Evolutionary conservation across 1,140 invertebrate species (phyloP), one percentile per base, ranked within the genome.

Genomic region (Doryteuthis pealeii): DNA sequence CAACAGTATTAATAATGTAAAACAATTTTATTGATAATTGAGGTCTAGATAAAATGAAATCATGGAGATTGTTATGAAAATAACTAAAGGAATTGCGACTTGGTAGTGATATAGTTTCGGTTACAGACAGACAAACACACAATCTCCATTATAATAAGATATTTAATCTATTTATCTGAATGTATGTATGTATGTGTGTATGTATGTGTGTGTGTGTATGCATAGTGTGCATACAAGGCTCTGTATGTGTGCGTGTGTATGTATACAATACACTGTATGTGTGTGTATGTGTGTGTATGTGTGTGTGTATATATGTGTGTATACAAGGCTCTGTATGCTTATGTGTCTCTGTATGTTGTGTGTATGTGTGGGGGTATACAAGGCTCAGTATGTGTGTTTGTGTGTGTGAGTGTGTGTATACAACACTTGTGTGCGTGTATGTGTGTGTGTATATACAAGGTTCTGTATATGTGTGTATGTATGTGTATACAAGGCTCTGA

Each of bases 181-280:
- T 78, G 65, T 77, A 71, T 78, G 72, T 74, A 71, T 71, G 68
- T 77, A 62, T 78, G 67, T 78, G 31, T 76, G 72, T 77, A 28
- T 76, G 75, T 77, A 26, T 14, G 40, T 32, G 62, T 32, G 35
- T 22, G 33, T 28, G 58, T 31, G 62, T 30, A 71, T 22, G 62
- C 18, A 68, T 18, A n/a, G n/a, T 33, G 33, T 28, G 32, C 31
- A 54, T 30, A 72, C 22, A 22, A 14, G 22, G 10, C 10, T 49
- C 10, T 49, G 45, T 49, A 49, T 49, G 45, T 49, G 22, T 49
- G 45, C 45, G 22, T 49, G 22, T 49, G 22, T 49, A 49, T 49
- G 22, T 49, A 49, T 49, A 22, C 22, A n/a, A n/a, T n/a, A n/a
- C n/a, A n/a, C n/a, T 70, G 10, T 70, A 26, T 71, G 70, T 71